Base-by-base conservation (phyloP, 2,113 vertebrate species). In the Pholis gunnellus region DNA sequence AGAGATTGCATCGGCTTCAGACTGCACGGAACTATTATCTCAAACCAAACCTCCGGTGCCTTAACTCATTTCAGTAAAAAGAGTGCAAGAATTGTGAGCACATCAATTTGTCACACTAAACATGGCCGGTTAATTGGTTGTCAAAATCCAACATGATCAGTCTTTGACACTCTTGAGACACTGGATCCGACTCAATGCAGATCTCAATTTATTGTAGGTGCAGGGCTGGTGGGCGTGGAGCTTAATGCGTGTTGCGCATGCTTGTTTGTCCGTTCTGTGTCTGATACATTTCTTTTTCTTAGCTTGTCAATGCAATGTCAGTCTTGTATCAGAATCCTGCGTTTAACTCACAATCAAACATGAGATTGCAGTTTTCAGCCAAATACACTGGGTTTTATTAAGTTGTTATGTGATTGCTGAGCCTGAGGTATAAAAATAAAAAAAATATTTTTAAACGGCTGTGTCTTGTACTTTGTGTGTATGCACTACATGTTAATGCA, bases 381-480 rank as follows among this genome's bases (percentile, higher is more conserved):
- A 70, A 64, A 65, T 67, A 67, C 29, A 87, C 73, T 83, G 72
- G 72, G 75, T 87, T 86, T 81, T 61, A 77, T 52, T 48, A 69
- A 79, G 40, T 87, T 44, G 89, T 71, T 84, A 86, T 88, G 80
- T 84, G 86, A 79, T 85, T 76, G 88, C 70, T 76, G 65, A 84
- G 75, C 61, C 67, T 60, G 54, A 73, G 77, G 64, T 83, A 87
- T 77, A 48, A 54, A 71, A 91, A 88, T 89, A 88, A 88, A 89
- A 38, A 38, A 88, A 27, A 79, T 89, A 92, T 91, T 92, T 91
- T 93, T 85, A 81, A 92, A 85, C 36, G 9, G 0, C 22, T 8
- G 2, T 15, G 9, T 48, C 11, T 78, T 69, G 1, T 31, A 3
- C 20, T 48, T 38, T 52, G 31, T 44, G 10, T 44, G 4, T 38